These are phyloP conservation scores for Cinclus mexicanus DNA, from an alignment of 2,113 vertebrate genomes.

Conservation along the genomic window DNA sequence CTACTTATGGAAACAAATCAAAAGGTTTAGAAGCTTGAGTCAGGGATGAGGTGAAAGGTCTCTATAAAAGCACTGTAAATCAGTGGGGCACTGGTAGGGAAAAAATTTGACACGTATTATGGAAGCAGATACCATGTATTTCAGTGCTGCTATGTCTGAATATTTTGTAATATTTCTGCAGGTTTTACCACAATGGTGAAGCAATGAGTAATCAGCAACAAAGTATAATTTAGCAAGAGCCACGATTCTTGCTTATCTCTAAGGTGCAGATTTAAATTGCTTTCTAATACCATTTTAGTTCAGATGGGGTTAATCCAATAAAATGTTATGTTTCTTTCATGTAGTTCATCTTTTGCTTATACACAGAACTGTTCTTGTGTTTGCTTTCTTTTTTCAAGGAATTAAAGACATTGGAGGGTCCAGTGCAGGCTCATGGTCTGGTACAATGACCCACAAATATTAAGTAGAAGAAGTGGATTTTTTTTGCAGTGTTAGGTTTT, in stretches of 20 bases:
- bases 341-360: not conserved
- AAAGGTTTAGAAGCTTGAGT: not conserved
- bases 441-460: not conserved
- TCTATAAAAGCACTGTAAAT: not conserved
- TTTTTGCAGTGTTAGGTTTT: not conserved
- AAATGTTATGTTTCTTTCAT: not conserved
- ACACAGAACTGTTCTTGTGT: not conserved
- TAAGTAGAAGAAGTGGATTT: not conserved
- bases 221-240: not conserved
- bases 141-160: not conserved
- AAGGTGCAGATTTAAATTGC: not conserved
- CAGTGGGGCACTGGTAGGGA: not conserved
- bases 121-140: not conserved
- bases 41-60: not conserved
- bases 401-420: not conserved
- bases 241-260: fast-evolving
- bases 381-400: not conserved
- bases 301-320: not conserved
- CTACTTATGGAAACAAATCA: not conserved
- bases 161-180: not conserved
- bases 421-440: not conserved
- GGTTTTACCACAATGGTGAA: not conserved
- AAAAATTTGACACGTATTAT: not conserved
- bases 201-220: not conserved
- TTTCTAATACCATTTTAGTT: not conserved